A percentile compares a stretch with the other conserved stretches of the same genome.
Evolutionary conservation across 64 coral and sea anemone genomes (phyloP).

Genomic region (Stichodactyla mertensii): DNA sequence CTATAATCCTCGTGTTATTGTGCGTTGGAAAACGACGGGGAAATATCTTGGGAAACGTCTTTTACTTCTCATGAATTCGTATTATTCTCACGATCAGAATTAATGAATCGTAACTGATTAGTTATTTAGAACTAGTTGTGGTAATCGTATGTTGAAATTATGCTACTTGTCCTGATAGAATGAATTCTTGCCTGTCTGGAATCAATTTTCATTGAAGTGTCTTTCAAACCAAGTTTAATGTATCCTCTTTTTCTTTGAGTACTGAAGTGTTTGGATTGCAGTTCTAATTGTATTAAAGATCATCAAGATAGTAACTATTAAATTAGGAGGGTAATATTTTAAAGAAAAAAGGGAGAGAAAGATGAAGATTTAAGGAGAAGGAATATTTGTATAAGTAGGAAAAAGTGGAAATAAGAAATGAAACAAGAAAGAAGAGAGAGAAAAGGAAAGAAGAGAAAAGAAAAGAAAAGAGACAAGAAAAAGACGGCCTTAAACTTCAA

Average conservation of each 20-base stretch:
- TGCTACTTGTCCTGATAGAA: background rate
- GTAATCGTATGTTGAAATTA: conserved; percentile 1
- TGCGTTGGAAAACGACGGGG: background rate
- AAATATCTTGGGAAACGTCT: background rate
- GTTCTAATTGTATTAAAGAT: background rate
- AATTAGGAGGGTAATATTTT: background rate
- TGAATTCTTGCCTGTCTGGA: background rate
- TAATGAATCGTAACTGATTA: conserved; percentile 15
- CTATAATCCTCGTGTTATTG: background rate
- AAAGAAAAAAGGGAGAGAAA: background rate
- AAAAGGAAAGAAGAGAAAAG: background rate
- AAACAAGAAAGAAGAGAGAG: background rate
- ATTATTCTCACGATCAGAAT: background rate
- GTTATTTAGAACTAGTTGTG: conserved; percentile 7
- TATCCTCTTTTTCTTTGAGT: background rate
- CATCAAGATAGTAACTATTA: background rate
- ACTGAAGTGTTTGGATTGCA: background rate
- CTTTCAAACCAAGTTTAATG: background rate
- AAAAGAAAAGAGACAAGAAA: background rate
- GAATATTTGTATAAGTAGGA: background rate
- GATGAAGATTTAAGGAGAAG: background rate
- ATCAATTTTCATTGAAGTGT: background rate
- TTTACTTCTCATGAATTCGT: background rate
- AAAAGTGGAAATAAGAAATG: background rate
- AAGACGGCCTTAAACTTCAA: background rate